A percentile compares a stretch with the other conserved stretches of the same genome.
These are phyloP conservation scores for Varanus komodoensis DNA, from an alignment of 2,113 vertebrate species.

Conservation along the genomic window DNA sequence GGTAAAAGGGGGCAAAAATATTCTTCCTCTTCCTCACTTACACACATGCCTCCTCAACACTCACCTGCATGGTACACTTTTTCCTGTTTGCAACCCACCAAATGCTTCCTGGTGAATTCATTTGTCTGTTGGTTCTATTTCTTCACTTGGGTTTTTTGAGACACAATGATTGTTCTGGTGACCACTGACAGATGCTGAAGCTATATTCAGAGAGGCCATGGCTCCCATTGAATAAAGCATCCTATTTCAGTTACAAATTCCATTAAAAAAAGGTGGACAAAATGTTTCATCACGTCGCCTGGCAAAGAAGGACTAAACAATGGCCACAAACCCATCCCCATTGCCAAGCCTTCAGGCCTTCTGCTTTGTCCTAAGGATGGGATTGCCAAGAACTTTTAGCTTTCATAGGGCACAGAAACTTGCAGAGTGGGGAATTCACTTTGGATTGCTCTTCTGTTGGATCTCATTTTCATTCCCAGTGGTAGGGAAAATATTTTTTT, in stretches of 20 bases:
- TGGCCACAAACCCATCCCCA: slow-evolving; percentile 40
- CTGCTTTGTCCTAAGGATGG: slow-evolving; percentile 58
- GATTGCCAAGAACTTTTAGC: slow-evolving; percentile 63
- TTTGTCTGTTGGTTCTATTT: background rate
- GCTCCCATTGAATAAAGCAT: slow-evolving; percentile 33
- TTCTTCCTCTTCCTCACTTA: background rate
- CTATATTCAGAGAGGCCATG: slow-evolving; percentile 30
- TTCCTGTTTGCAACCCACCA: background rate
- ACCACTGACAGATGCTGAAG: background rate
- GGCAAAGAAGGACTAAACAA: slow-evolving; percentile 15
- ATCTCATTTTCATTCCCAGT: slow-evolving; percentile 66
- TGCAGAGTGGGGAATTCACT: slow-evolving; percentile 48
- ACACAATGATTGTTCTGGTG: background rate
- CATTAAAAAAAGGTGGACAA: slow-evolving; percentile 17
- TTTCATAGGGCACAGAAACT: slow-evolving; percentile 44
- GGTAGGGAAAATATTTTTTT: slow-evolving; percentile 68
- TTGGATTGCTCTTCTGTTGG: slow-evolving; percentile 63
- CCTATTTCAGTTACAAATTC: too few species aligned
- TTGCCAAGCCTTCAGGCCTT: slow-evolving; percentile 2
- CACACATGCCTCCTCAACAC: background rate
- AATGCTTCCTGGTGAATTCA: background rate
- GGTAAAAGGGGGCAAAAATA: background rate
- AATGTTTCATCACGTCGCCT: slow-evolving; percentile 41
- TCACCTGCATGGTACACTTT: background rate
- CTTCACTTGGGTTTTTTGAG: background rate